Evolutionary conservation across 1,140 invertebrate genomes (phyloP).

Genomic region (Drosophila pandora): DNA sequence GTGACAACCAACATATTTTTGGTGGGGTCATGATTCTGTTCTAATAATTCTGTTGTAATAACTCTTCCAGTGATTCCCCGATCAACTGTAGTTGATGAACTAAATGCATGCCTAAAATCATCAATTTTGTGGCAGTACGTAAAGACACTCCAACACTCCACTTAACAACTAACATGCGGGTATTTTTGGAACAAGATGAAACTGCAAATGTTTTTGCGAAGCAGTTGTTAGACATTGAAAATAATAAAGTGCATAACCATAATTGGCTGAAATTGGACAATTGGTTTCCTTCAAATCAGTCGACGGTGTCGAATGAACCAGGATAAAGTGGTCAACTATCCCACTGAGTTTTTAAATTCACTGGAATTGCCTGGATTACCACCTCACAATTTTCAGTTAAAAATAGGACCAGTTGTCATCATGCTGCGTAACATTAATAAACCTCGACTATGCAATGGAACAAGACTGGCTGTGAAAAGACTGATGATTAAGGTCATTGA

Average conservation of each 20-base stretch:
- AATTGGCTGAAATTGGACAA: too few relatives aligned
- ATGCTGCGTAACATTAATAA: too few relatives aligned
- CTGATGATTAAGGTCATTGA: too few relatives aligned
- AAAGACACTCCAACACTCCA: background rate
- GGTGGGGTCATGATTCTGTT: background rate
- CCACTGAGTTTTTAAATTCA: background rate
- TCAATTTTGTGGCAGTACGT: background rate
- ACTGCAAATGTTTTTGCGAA: background rate
- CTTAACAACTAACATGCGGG: too few relatives aligned
- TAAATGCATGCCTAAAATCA: background rate
- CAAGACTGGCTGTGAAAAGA: too few relatives aligned
- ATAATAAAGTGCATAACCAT: too few relatives aligned
- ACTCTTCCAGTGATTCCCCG: background rate
- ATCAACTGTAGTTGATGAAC: background rate
- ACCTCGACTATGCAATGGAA: too few relatives aligned
- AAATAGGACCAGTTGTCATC: too few relatives aligned
- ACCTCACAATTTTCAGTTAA: too few relatives aligned
- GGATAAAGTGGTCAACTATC: background rate
- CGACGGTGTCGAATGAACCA: background rate
- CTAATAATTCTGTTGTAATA: too few relatives aligned
- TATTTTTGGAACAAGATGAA: background rate
- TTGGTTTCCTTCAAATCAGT: background rate
- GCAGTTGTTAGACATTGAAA: too few relatives aligned
- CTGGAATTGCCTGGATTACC: background rate
- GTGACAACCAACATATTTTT: background rate